Evolutionary conservation across 2,113 vertebrate species (phyloP).

Genomic region (pig (Sus scrofa)): DNA sequence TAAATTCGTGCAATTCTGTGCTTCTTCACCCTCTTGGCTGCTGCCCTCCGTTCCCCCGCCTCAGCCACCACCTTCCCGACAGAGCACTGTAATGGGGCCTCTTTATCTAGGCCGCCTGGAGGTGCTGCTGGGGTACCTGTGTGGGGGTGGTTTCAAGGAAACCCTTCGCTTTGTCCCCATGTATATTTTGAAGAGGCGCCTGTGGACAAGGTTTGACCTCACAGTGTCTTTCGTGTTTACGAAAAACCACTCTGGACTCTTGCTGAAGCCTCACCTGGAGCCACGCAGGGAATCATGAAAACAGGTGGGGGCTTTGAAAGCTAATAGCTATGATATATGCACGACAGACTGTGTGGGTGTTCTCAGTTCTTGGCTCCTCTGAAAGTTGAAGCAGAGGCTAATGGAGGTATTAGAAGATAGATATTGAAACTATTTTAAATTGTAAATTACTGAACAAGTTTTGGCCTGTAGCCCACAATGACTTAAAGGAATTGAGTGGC

Average conservation of each 20-base stretch:
- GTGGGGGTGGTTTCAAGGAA: background rate
- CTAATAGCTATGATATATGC: background rate
- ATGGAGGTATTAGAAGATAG: background rate
- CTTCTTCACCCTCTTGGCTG: rapidly evolving
- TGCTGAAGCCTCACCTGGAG: background rate
- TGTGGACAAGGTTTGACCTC: background rate
- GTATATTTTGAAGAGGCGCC: background rate
- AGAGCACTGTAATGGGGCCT: background rate
- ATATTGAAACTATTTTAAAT: background rate
- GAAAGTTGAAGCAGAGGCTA: background rate
- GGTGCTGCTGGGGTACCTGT: background rate
- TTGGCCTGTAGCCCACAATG: background rate
- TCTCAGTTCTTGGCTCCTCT: background rate
- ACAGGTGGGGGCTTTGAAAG: background rate
- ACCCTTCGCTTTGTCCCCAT: background rate
- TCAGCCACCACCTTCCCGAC: too few relatives aligned
- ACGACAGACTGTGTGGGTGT: background rate
- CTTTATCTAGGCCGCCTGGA: too few relatives aligned
- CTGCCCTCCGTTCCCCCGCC: background rate
- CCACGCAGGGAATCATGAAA: background rate
- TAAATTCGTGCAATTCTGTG: rapidly evolving
- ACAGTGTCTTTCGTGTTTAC: background rate
- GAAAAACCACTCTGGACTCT: background rate
- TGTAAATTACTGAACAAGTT: background rate
- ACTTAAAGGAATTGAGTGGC: background rate